Percentiles rank a stretch among this genome's conserved stretches.
phyloP scores from a whole-genome alignment of 2,113 vertebrate species.

The Bubalus kerabau region DNA sequence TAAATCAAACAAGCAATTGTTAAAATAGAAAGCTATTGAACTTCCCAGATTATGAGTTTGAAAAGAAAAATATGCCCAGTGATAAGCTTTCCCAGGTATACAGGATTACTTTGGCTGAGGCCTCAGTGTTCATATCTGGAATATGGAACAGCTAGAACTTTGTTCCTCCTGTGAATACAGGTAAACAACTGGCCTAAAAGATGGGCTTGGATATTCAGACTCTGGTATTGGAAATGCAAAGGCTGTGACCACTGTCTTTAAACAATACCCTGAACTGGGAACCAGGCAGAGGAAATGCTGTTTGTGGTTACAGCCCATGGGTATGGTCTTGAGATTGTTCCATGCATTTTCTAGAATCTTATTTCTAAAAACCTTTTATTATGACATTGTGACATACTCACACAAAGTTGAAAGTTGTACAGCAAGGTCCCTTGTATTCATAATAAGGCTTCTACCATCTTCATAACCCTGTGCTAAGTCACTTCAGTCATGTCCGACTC shows the following conservation, averaged over 20 bases:
- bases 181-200: not conserved
- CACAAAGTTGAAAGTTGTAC: not conserved
- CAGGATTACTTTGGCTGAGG: not conserved
- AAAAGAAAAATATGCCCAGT: not conserved
- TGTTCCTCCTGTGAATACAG: not conserved
- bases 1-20: not conserved
- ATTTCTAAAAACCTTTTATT: not conserved
- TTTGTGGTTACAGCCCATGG: not conserved
- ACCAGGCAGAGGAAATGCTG: accelerated
- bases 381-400: not conserved
- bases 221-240: not conserved
- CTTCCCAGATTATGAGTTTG: not conserved
- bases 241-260: not conserved
- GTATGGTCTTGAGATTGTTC: not conserved
- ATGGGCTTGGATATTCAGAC: accelerated
- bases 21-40: not conserved
- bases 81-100: not conserved
- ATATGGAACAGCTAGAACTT: not conserved
- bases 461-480: not conserved
- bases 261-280: not conserved
- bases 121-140: not conserved
- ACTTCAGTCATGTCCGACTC: not conserved
- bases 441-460: not conserved
- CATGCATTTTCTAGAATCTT: not conserved
- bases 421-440: not conserved